Evolutionary conservation across 2,888 invertebrate species (phyloP).

Genomic region (Nesidiocoris tenuis): DNA sequence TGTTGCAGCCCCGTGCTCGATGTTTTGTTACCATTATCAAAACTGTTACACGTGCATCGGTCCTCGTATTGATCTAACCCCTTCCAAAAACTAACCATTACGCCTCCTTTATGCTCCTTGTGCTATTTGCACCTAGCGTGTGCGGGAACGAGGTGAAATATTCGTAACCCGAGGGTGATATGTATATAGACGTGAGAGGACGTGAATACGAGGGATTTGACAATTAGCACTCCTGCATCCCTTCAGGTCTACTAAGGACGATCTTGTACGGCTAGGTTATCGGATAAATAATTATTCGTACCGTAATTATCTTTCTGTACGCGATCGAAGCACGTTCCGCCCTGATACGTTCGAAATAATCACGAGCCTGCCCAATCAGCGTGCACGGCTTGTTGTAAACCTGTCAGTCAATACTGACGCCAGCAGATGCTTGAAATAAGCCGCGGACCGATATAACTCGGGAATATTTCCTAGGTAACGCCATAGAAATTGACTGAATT

Average conservation of each 20-base stretch:
- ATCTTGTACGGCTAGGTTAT: neutral
- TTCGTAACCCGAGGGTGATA: slow-evolving; percentile 16
- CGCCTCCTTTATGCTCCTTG: slow-evolving; percentile 10
- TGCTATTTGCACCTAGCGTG: slow-evolving; percentile 15
- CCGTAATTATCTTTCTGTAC: slow-evolving; percentile 27
- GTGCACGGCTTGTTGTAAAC: too few species aligned
- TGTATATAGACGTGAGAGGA: slow-evolving; percentile 1
- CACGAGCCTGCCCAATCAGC: too few species aligned
- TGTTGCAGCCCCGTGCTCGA: slow-evolving; percentile 14
- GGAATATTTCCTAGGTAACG: too few species aligned
- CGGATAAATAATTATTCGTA: slow-evolving; percentile 1
- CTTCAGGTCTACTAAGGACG: neutral
- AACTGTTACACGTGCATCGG: slow-evolving; percentile 17
- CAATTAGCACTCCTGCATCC: neutral
- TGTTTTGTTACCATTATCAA: slow-evolving; percentile 43
- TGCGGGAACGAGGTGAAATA: slow-evolving; percentile 20
- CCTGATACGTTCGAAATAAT: too few species aligned
- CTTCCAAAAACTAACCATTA: slow-evolving; percentile 33
- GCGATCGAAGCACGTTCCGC: neutral
- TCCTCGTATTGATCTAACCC: slow-evolving; percentile 30
- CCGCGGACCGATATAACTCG: too few species aligned
- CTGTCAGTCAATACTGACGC: too few species aligned
- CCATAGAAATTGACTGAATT: too few species aligned
- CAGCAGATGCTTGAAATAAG: too few species aligned
- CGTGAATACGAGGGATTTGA: slow-evolving; percentile 19